These are phyloP conservation scores for Coregonus suidteri DNA, from an alignment of 2,797 vertebrate species.

Conservation along the genomic window DNA sequence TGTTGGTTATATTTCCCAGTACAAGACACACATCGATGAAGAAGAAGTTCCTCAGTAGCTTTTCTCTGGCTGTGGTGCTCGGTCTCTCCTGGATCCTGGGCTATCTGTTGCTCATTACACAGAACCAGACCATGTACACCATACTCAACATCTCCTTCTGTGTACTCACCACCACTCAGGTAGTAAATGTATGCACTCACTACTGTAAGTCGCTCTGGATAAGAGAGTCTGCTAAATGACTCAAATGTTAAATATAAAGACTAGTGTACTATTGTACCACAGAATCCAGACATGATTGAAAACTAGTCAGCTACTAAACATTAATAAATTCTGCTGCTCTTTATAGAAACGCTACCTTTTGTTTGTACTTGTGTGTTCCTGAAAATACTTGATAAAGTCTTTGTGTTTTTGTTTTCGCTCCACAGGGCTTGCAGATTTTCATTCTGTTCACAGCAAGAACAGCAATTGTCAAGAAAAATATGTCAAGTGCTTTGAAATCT, in stretches of 20 bases:
- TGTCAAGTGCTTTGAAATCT: neutral
- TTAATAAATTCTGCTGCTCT: too few species aligned
- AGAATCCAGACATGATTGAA: neutral
- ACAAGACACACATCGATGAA: conserved; percentile 44
- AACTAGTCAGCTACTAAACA: too few species aligned
- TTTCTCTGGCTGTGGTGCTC: conserved; percentile 66
- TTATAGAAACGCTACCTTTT: too few species aligned
- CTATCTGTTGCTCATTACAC: conserved; percentile 67
- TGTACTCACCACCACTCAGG: conserved; percentile 75
- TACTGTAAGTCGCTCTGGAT: too few species aligned
- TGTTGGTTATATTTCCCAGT: conserved; percentile 45
- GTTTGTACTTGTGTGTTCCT: too few species aligned
- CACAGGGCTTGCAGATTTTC: conserved; percentile 71
- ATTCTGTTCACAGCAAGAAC: conserved; percentile 61
- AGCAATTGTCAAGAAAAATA: conserved; percentile 28
- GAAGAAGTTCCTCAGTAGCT: conserved; percentile 64
- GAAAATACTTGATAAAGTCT: neutral
- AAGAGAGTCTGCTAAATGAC: too few species aligned
- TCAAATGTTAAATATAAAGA: neutral
- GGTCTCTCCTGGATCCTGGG: conserved; percentile 73
- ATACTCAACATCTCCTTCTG: conserved; percentile 74
- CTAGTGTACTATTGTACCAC: neutral
- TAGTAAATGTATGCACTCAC: conserved; percentile 20
- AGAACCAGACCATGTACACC: conserved; percentile 11
- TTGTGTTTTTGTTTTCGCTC: neutral